Conservation (phyloP, 2,113 vertebrate species). For the Tachysurus fulvidraco region DNA sequence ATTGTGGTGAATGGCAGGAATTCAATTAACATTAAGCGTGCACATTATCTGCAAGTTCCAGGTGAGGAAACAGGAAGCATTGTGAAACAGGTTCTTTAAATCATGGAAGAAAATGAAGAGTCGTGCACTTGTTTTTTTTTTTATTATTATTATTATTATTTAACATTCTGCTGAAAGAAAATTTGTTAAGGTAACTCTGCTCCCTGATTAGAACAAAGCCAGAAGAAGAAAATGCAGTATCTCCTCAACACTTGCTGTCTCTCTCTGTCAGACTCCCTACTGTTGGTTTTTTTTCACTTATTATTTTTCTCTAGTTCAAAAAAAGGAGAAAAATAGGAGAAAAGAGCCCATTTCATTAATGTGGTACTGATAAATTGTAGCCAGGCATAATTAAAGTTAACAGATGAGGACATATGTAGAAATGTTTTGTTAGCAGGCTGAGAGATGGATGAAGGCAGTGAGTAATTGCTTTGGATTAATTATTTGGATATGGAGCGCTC, state of each 20-base stretch:
- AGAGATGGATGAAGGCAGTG: slow-evolving; percentile 79
- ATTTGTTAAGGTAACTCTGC: slow-evolving; percentile 41
- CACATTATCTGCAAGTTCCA: slow-evolving; percentile 46
- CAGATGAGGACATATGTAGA: slow-evolving; percentile 82
- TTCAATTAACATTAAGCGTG: slow-evolving; percentile 40
- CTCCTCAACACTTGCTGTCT: slow-evolving; percentile 58
- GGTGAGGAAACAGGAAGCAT: slow-evolving; percentile 40
- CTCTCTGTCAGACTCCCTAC: slow-evolving; percentile 52
- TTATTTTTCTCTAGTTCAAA: slow-evolving; percentile 69
- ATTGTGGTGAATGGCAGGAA: slow-evolving; percentile 21
- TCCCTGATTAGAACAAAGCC: slow-evolving; percentile 53
- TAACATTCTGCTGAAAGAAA: slow-evolving; percentile 32
- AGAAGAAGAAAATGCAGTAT: slow-evolving; percentile 46
- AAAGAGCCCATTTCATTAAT: slow-evolving; percentile 77
- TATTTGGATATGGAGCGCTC: slow-evolving; percentile 77
- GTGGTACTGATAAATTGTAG: slow-evolving; percentile 77
- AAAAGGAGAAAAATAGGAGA: slow-evolving; percentile 48
- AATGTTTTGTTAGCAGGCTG: slow-evolving; percentile 80
- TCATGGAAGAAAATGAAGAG: slow-evolving; percentile 25
- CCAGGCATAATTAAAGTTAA: slow-evolving; percentile 78
- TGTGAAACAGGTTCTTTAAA: slow-evolving; percentile 39
- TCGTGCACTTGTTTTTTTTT: slow-evolving; percentile 18
- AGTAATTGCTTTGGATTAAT: slow-evolving; percentile 84
- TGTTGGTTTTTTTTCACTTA: slow-evolving; percentile 55
- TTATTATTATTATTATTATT: slow-evolving; percentile 1